Evolutionary conservation across 2,888 invertebrate species (phyloP), one percentile per base, ranked within the genome.

Genomic region (Philopedon plagiatum): DNA sequence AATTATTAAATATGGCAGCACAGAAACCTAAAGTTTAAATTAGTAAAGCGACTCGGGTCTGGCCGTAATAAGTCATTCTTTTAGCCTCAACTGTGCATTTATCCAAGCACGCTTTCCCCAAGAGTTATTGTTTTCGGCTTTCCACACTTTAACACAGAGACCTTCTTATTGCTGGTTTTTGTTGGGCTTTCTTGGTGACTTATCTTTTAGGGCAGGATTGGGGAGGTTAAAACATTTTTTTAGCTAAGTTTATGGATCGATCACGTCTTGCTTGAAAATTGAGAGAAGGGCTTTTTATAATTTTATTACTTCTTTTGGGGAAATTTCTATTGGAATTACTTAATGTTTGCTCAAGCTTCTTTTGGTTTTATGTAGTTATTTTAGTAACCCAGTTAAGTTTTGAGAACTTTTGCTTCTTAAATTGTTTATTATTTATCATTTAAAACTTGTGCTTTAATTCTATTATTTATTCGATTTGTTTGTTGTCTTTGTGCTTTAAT

Each of bases 111-210:
- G 49, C n/a, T 26, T 51, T 26, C 26, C 5, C 18, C 26, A 7
- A 19, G 19, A 51, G 26, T 51, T 26, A 51, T 51, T 51, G 49
- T 51, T 51, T 51, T 26, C 26, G 26, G 13, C 49, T 64, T 41
- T 64, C 41, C 37, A 56, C 41, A 64, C 64, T 64, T 61, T 56
- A 54, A 56, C 56, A 41, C 41, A 54, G 26, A 51, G 15, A 26
- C 34, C 41, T 37, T 63, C 41, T 63, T 51, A 8, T 18, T 19
- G 32, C 29, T 32, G 63, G 26, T 46, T 66, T 66, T 58, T 66
- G 66, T 29, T 23, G 46, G 39, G 46, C 32, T 23, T 66, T 66
- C 39, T 46, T 29, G 51, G 51, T 63, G 62, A 63, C 51, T 63
- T 41, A 66, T 66, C 58, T 37, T 66, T 46, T 46, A 23, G 44